Percentiles rank a stretch among this genome's conserved stretches.
Evolutionary conservation across 2,113 vertebrate species (phyloP).

Genomic region (Pontoporia blainvillei): DNA sequence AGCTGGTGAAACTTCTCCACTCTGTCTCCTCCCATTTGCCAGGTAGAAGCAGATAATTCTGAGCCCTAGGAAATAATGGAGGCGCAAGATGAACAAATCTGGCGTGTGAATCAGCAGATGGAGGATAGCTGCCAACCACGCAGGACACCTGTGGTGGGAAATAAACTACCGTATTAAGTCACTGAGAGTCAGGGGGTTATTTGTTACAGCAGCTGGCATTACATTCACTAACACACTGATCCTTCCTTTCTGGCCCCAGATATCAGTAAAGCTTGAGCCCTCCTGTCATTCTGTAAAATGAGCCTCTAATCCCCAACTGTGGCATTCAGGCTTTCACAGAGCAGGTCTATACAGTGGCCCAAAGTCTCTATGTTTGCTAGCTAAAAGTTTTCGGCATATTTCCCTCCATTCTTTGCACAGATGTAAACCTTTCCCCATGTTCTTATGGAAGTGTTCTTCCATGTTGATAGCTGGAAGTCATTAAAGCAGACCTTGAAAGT

Average conservation of each 20-base stretch:
- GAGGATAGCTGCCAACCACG: neutral
- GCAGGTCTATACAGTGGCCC: neutral
- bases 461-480: neutral
- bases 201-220: constrained; percentile 39
- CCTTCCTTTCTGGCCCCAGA: neutral
- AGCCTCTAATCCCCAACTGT: neutral
- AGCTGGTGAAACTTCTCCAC: neutral
- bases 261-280: neutral
- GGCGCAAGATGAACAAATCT: neutral
- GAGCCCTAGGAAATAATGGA: neutral
- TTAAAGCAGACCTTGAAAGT: neutral
- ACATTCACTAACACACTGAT: neutral
- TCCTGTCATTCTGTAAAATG: neutral
- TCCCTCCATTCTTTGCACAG: neutral
- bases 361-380: neutral
- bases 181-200: neutral
- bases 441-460: neutral
- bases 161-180: neutral
- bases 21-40: neutral
- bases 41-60: neutral
- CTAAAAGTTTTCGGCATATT: neutral
- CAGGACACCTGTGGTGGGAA: constrained; percentile 5
- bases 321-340: neutral
- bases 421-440: neutral
- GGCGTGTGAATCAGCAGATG: neutral